Percentiles rank a stretch among this genome's conserved stretches.
phyloP scores from a whole-genome alignment of 2,888 invertebrate species.

The Saturnia japonica region DNA sequence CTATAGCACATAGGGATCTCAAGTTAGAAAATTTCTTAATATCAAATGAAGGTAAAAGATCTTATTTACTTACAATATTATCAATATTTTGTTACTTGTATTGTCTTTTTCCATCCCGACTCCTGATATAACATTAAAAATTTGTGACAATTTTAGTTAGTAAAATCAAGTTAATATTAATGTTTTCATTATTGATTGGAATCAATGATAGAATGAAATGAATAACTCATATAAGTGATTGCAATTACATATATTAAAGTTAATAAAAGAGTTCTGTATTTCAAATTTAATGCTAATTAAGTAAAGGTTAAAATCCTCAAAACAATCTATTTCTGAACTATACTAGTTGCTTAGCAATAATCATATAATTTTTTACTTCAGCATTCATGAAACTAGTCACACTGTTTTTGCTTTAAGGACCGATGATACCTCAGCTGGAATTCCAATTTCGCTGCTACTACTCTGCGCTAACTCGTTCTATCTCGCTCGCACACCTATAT shows the following conservation, averaged over 20 bases:
- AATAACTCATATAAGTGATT: background rate
- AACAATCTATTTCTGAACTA: too few relatives aligned
- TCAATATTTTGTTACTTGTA: constrained; percentile 17
- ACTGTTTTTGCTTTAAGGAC: too few relatives aligned
- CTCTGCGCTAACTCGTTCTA: too few relatives aligned
- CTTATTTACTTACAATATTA: constrained; percentile 26
- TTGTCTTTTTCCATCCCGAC: background rate
- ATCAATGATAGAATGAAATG: background rate
- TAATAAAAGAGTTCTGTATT: background rate
- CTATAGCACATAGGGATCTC: constrained; percentile 97
- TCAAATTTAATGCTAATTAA: too few relatives aligned
- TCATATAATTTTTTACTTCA: background rate
- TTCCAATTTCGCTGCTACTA: too few relatives aligned
- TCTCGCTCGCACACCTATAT: too few relatives aligned
- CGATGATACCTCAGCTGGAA: too few relatives aligned
- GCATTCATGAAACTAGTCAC: too few relatives aligned
- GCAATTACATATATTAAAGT: background rate
- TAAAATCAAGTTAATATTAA: background rate
- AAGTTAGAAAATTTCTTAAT: constrained; percentile 98
- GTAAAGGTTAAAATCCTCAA: too few relatives aligned
- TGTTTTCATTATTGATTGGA: background rate
- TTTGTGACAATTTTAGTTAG: background rate
- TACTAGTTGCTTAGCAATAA: too few relatives aligned
- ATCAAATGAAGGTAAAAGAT: constrained; percentile 86
- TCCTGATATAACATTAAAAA: background rate